phyloP scores from a whole-genome alignment of 64 coral and sea anemone genomes.

The Montipora sp. region DNA sequence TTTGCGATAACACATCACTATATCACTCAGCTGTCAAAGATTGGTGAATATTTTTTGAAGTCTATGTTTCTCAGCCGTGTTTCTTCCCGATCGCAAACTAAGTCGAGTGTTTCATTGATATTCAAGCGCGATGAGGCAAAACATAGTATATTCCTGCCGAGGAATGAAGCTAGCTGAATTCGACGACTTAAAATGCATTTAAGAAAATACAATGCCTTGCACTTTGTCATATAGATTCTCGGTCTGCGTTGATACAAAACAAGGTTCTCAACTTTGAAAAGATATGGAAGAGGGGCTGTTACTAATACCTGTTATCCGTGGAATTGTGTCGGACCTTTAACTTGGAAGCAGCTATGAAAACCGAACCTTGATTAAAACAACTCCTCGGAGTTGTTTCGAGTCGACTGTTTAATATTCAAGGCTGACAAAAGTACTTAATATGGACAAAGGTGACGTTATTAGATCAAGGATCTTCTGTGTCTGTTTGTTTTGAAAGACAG shows the following conservation, averaged over 20 bases:
- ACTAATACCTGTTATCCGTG: constrained; percentile 1
- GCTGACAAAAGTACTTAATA: constrained; percentile 58
- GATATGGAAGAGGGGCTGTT: not conserved
- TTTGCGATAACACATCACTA: constrained; percentile 21
- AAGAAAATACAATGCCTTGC: not conserved
- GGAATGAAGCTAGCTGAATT: not conserved
- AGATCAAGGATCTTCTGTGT: constrained; percentile 35
- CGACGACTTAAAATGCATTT: not conserved
- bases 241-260: constrained; percentile 21
- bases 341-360: not conserved
- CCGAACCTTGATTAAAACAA: not conserved
- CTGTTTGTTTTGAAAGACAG: constrained; percentile 79
- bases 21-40: constrained; percentile 32
- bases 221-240: not conserved
- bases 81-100: not conserved
- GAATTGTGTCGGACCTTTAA: not conserved
- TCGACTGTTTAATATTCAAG: constrained; percentile 32
- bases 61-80: not conserved
- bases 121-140: not conserved
- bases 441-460: constrained; percentile 73
- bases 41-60: not conserved
- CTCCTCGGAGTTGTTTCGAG: not conserved
- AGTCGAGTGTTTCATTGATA: not conserved
- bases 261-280: not conserved
- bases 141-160: not conserved